A percentile compares a stretch with the other conserved stretches of the same genome.
These are phyloP conservation scores for Austrolebias charrua DNA, from an alignment of 2,797 vertebrate species.

Conservation along the genomic window DNA sequence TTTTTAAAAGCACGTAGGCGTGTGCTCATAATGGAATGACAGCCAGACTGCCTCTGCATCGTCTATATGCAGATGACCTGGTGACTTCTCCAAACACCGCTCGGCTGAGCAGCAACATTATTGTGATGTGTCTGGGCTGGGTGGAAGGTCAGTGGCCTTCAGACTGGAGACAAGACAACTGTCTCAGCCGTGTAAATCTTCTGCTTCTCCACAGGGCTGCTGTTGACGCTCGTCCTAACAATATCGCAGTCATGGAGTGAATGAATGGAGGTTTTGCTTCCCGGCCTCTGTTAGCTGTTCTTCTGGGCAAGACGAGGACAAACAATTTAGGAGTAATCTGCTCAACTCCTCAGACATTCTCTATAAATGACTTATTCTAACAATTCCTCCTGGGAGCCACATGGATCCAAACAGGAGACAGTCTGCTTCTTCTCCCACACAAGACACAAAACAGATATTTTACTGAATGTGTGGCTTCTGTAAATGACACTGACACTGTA, in stretches of 20 bases:
- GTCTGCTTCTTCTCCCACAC: slow-evolving; percentile 29
- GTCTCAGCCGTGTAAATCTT: slow-evolving; percentile 63
- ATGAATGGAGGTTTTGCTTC: slow-evolving; percentile 69
- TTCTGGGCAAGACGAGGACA: slow-evolving; percentile 60
- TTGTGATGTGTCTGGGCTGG: slow-evolving; percentile 38
- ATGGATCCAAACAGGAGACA: slow-evolving; percentile 40
- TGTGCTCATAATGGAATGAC: too few relatives aligned
- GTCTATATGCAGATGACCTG: too few relatives aligned
- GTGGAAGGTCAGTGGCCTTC: slow-evolving; percentile 51
- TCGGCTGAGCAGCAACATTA: slow-evolving; percentile 38
- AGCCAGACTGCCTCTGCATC: too few relatives aligned
- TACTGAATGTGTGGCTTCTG: slow-evolving; percentile 37
- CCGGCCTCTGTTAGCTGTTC: slow-evolving; percentile 60
- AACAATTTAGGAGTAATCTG: slow-evolving; percentile 65
- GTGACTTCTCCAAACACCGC: slow-evolving; percentile 15
- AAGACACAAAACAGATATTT: slow-evolving; percentile 22
- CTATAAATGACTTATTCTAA: slow-evolving; percentile 60
- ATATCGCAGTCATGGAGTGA: slow-evolving; percentile 67
- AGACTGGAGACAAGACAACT: slow-evolving; percentile 46
- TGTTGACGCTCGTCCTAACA: slow-evolving; percentile 61
- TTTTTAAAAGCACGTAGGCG: too few relatives aligned
- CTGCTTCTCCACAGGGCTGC: slow-evolving; percentile 47
- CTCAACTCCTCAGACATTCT: slow-evolving; percentile 46
- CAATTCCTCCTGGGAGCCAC: slow-evolving; percentile 36
- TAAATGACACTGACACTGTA: slow-evolving; percentile 39